These are phyloP conservation scores for Eulithis prunata DNA, from an alignment of 2,888 invertebrate species.

Conservation along the genomic window DNA sequence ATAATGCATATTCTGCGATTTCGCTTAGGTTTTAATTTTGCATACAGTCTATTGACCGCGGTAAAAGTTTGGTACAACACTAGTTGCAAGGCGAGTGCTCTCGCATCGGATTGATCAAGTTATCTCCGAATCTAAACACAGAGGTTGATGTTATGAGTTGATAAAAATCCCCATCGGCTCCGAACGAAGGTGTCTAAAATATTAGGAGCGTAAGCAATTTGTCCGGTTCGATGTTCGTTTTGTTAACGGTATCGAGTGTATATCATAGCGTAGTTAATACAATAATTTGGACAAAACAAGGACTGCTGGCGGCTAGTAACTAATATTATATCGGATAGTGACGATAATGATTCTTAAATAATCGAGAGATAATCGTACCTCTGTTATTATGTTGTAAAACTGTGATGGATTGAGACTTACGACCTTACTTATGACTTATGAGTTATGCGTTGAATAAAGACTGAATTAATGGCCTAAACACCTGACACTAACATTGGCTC, in stretches of 20 bases:
- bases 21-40: constrained; percentile 11
- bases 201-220: constrained; percentile 83
- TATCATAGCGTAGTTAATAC: constrained; percentile 48
- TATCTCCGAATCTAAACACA: constrained; percentile 76
- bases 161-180: constrained; percentile 70
- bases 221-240: constrained; percentile 78
- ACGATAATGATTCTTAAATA: constrained; percentile 41
- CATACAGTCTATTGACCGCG: constrained; percentile 42
- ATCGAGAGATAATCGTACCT: constrained; percentile 40
- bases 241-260: constrained; percentile 67
- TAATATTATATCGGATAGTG: constrained; percentile 46
- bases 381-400: constrained; percentile 37
- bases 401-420: constrained; percentile 23
- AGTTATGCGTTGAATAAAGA: too few species aligned
- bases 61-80: constrained; percentile 51
- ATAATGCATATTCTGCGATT: not conserved
- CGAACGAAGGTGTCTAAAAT: constrained; percentile 75
- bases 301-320: constrained; percentile 47
- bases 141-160: constrained; percentile 69
- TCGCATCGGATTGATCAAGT: constrained; percentile 72
- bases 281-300: constrained; percentile 51
- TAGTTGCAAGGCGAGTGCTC: constrained; percentile 49
- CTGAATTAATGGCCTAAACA: too few species aligned
- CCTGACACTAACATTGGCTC: too few species aligned
- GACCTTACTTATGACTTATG: too few species aligned